These are phyloP conservation scores for Falco punctatus DNA, from an alignment of 2,113 vertebrate genomes.

Conservation along the genomic window DNA sequence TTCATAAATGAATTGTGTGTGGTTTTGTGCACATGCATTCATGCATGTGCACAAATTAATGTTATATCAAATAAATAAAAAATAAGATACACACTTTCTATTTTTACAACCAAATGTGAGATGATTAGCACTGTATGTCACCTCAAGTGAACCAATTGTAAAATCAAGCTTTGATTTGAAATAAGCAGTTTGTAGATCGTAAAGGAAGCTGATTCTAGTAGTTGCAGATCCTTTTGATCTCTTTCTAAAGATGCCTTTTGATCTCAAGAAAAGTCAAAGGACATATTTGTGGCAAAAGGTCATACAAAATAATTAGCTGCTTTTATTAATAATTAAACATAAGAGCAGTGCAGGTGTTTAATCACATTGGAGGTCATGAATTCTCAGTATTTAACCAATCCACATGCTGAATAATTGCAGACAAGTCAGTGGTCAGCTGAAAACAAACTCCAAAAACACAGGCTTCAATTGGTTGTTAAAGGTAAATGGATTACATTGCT, in stretches of 20 bases:
- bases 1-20: neutral
- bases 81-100: neutral
- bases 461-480: neutral
- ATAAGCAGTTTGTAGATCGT: neutral
- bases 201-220: neutral
- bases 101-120: neutral
- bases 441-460: neutral
- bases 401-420: neutral
- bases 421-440: neutral
- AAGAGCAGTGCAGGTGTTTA: neutral
- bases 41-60: neutral
- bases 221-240: conserved; percentile 28
- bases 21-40: neutral
- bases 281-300: neutral
- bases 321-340: conserved; percentile 27
- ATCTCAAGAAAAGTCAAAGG: neutral
- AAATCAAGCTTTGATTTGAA: conserved; percentile 16
- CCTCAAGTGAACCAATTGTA: neutral
- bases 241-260: conserved; percentile 35
- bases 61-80: neutral
- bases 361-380: neutral
- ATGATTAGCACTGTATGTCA: neutral
- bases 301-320: conserved; percentile 21
- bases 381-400: neutral
- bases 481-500: neutral